Base-by-base conservation (phyloP, 2,797 vertebrate genomes). In the Phoebastria nigripes region DNA sequence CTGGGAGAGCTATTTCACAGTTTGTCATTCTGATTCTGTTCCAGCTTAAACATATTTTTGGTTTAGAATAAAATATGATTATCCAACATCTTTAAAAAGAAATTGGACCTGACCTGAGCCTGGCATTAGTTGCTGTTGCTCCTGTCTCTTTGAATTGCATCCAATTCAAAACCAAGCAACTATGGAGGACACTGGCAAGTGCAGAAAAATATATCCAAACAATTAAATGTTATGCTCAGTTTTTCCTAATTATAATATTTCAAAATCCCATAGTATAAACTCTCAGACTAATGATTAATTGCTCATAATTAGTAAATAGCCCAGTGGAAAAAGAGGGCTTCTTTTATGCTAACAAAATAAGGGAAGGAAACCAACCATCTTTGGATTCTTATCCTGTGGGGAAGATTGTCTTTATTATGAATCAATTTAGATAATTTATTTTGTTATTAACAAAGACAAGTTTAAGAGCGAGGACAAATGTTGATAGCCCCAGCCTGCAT, bases 21-120 rank as follows among this genome's bases (percentile, higher is more conserved):
- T 19, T 67, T 87, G 63, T 89, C 49, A 21, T 94, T 95, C 91
- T 96, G 96, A 81, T 96, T 65, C 59, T 56, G 66, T 97, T 97
- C 95, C 96, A 98, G 89, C 49, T 95, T 83, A 94, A 93, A 93
- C 89, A 92, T 97, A 94, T 95, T 97, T 97, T 95, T 90, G 52
- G 44, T 96, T 94, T 88, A 54, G 31, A 91, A 71, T 88, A 93
- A 93, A 90, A 95, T 85, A 61, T 54, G 52, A 87, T 83, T 76
- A 86, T 74, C 91, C 66, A 96, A 96, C 63, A 89, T 87, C 80
- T 97, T 95, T 12, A 88, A 96, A 93, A 97, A 94, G 39, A 94
- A 96, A 90, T 95, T 90, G 78, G 84, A 91, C 85, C 49, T 93
- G 72, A 96, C 89, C 94, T 92, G 62, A 76, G 81, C 84, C 91